Evolutionary conservation across 1,140 invertebrate genomes (phyloP), one percentile per base, ranked within the genome.

Genomic region (Drosophila kanapiae): DNA sequence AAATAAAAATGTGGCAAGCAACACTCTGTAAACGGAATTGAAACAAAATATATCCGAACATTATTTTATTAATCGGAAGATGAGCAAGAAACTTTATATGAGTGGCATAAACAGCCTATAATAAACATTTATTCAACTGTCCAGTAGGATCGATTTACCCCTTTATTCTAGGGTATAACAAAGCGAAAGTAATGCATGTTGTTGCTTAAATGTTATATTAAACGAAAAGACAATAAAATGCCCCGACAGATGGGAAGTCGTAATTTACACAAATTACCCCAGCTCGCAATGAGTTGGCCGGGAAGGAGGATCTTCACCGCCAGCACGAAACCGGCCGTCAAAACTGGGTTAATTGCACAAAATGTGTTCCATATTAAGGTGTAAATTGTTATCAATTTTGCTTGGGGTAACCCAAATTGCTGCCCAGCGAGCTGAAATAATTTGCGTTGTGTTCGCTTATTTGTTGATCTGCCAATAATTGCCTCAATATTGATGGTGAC

Each of bases 351-450:
- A 83, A 83, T 83, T 83, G 48, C 60, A 18, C 63, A 47, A 53
- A 56, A 56, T 69, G 51, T 78, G 83, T 75, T 75, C 79, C 67
- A 74, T 78, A 77, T 77, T 83, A 29, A 88, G 83, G 83, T 86
- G 83, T 88, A 69, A 86, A 86, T 88, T 88, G 83, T 88, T 74
- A 86, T 80, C 80, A 86, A 79, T 80, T 87, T 76, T 11, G 67
- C 37, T 13, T 69, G 27, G n/a, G 27, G 35, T 74, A 72, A 77
- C 75, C 62, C 60, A 27, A 77, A 75, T 64, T 62, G 57, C 45
- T 38, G 18, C n/a, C 27, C 29, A 61, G 62, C 68, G 71, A 71
- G 16, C 37, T 64, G 53, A 49, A 62, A 62, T 47, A 78, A 70
- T 81, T 38, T 31, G 27, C 2, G 14, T 71, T 42, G 27, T 18